A percentile compares a stretch with the other conserved stretches of the same genome.
These are phyloP conservation scores for Enteromius argenteus DNA, from an alignment of 2,797 vertebrate genomes.

Conservation along the genomic window DNA sequence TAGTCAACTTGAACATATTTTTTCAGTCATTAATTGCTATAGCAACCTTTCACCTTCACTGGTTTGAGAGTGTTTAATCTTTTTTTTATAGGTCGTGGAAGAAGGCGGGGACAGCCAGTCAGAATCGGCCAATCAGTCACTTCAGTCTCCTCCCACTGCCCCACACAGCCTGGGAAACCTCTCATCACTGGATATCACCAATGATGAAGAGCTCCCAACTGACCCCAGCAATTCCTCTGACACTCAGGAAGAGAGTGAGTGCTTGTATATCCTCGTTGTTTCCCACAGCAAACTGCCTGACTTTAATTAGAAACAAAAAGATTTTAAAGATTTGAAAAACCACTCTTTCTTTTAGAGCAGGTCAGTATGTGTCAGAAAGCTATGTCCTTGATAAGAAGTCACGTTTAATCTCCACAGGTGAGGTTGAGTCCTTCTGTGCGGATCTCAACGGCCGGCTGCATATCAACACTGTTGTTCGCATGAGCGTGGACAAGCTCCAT, in stretches of 20 bases:
- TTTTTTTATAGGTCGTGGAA: slow-evolving; percentile 77
- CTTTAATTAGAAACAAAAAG: not conserved
- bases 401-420: slow-evolving; percentile 68
- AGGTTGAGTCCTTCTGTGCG: slow-evolving; percentile 85
- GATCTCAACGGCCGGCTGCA: slow-evolving; percentile 85
- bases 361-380: not conserved
- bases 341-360: not conserved
- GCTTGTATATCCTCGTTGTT: not conserved
- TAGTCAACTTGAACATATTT: not conserved
- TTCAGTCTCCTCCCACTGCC: slow-evolving; percentile 68
- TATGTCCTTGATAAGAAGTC: not conserved
- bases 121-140: slow-evolving; percentile 82
- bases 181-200: slow-evolving; percentile 84
- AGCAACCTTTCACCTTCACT: no score
- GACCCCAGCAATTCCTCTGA: slow-evolving; percentile 92
- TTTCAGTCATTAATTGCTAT: no score
- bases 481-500: slow-evolving; percentile 87
- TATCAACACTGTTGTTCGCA: slow-evolving; percentile 83
- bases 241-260: slow-evolving; percentile 89
- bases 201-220: slow-evolving; percentile 87
- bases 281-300: not conserved
- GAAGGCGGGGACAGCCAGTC: slow-evolving; percentile 78
- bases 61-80: slow-evolving; percentile 4
- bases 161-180: slow-evolving; percentile 79
- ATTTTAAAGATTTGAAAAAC: not conserved